Base-by-base conservation (phyloP, 2,113 vertebrate genomes). In the Xenopus laevis region DNA sequence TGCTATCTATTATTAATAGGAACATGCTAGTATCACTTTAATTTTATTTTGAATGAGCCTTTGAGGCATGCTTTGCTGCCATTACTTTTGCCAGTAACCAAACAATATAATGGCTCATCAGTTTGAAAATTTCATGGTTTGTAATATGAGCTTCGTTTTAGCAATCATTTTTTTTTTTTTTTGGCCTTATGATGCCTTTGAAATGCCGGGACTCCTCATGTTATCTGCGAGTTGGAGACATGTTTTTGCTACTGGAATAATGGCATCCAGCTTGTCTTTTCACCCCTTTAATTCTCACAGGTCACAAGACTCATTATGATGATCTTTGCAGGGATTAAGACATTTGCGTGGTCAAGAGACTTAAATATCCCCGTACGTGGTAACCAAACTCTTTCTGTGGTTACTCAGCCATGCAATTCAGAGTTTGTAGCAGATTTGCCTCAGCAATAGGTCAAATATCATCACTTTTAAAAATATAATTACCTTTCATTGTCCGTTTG, bases 241-340 rank as follows among this genome's bases (percentile, higher is more conserved):
- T 75, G 73, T 75, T 75, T 62, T 75, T 75, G 73, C 73, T 75
- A 75, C 73, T 75, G 73, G 58, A 68, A 75, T 75, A 75, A 75
- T 75, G 73, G 73, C 46, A 75, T 75, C 73, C 73, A 69, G 73
- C 73, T 75, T 69, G 65, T 67, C 40, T 40, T 68, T 65, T 47
- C 62, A 50, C 65, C 73, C 65, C 65, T 62, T 75, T 75, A 68
- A 75, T 68, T 75, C 73, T 68, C 73, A 13, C 58, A 44, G 73
- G 73, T 75, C 73, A 68, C 73, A 20, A 50, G 44, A 13, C 73
- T 75, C 73, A 75, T 75, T 75, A 75, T 62, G 68, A 53, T 45
- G 65, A 75, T 75, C 57, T 68, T 68, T 69, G 23, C 65, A 62
- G 73, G 65, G 73, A 75, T 75, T 75, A 68, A 23, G 30, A 58